Base-by-base conservation (phyloP, 2,797 vertebrate species). In the Hirundo rustica region DNA sequence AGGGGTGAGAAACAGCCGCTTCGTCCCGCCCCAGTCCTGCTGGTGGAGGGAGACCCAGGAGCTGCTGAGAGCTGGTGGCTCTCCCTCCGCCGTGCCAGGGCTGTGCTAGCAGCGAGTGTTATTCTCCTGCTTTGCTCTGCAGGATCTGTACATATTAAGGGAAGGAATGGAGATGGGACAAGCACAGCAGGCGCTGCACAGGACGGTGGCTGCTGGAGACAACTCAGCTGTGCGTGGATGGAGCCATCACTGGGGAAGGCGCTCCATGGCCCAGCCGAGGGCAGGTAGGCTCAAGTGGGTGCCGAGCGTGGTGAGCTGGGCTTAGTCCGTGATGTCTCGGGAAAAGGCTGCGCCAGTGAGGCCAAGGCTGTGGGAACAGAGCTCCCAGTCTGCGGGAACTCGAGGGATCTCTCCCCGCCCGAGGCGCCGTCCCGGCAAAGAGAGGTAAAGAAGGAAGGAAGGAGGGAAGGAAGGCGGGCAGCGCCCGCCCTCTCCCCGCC, bases 331-430 rank as follows among this genome's bases (percentile, higher is more conserved):
- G 7, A 5, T 2, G 13, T 0, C 19, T 16, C 1, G 20, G 62
- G 48, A 4, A 14, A 12, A 26, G 0, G n/a, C 50, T 3, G 67
- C 34, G 7, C 3, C 22, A 3, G n/a, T 0, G 50, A 13, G 4
- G 40, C 29, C 1, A 4, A 7, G 10, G 12, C 42, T 25, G 42
- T 29, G 11, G 21, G 18, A 10, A 55, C 8, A 1, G 2, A 9
- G 10, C 11, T 7, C 23, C 4, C 38, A 6, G 11, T 2, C 8
- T 0, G 2, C 0, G 3, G 2, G 2, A 7, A 13, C 30, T 1
- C 2, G 2, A 10, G 7, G 2, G 0, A 0, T 2, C 3, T 5
- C 6, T 7, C 6, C 4, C 18, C 2, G 1, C 2, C 36, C 3
- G 13, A 5, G 18, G 29, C 45, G 4, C 45, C 2, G 11, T 29